Base-by-base conservation (phyloP, 2,797 vertebrate species). In the Aeoliscus strigatus region DNA sequence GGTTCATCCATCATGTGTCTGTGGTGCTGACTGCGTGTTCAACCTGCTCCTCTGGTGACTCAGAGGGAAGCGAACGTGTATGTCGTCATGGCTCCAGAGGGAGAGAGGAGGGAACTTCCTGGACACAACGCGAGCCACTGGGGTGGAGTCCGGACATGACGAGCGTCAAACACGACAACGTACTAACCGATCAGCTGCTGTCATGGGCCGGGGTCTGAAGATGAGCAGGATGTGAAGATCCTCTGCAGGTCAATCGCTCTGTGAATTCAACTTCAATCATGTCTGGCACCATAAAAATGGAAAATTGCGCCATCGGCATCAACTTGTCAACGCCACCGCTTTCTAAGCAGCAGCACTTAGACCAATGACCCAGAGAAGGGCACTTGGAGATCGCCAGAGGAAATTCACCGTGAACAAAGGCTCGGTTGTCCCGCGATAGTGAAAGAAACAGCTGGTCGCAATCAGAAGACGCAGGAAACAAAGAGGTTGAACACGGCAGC, bases 371-470 rank as follows among this genome's bases (percentile, higher is more conserved):
- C 28, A 14, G 13, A n/a, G 16, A 59, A 62, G 56, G 71, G 38
- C 47, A 57, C 49, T 53, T 45, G 40, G 51, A 37, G 60, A 41
- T 8, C 40, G 49, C 58, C 36, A 52, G 54, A 40, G 50, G 23
- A 48, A 45, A 56, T 6, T 33, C 38, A 46, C 41, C 3, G 26
- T 34, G 34, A 73, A 71, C 50, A 70, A 78, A 70, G 47, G 63
- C 60, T 43, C 50, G 42, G 14, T 52, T 56, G 40, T 61, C 38
- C 52, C 12, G 42, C 55, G 42, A 49, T 30, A 18, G 25, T 27
- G n/a, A 69, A 51, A 40, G 3, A 51, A 69, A 69, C 62, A 77
- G 51, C 60, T 68, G 66, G 42, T 37, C 62, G 63, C 29, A 57
- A 63, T 67, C 60, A 67, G 24, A 73, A 18, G 27, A 44, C 45